Conservation (phyloP, 2,888 invertebrate genomes). For the Himalopsyche japonica region DNA sequence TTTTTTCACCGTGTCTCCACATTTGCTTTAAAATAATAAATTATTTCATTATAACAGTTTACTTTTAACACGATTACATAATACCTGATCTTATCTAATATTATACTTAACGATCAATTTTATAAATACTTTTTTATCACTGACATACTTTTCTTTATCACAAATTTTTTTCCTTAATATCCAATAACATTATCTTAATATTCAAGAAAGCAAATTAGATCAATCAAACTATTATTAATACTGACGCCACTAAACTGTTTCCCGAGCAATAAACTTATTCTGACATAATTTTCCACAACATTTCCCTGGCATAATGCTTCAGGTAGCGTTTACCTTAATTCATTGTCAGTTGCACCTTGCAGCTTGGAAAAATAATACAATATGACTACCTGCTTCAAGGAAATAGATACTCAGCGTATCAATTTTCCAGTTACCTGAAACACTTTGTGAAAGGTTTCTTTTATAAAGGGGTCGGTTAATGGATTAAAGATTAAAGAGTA, state of each 20-base stretch:
- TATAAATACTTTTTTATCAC: no score
- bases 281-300: constrained; percentile 39
- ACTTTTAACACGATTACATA: no score
- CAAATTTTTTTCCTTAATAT: no score
- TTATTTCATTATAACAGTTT: not conserved
- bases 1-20: no score
- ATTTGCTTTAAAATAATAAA: not conserved
- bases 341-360: constrained; percentile 14
- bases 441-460: not conserved
- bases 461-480: not conserved
- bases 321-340: constrained; percentile 6
- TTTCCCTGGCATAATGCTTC: constrained; percentile 19
- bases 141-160: no score
- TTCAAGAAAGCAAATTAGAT: no score
- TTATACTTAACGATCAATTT: no score
- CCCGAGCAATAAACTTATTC: constrained; percentile 20
- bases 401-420: constrained; percentile 34
- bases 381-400: constrained; percentile 6
- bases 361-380: constrained; percentile 35
- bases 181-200: no score
- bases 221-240: not conserved
- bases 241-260: not conserved
- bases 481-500: not conserved
- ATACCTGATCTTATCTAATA: no score
- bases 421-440: constrained; percentile 13